Evolutionary conservation across 2,888 invertebrate species (phyloP), one percentile per base, ranked within the genome.

Genomic region (Amphipyra tragopoginis): DNA sequence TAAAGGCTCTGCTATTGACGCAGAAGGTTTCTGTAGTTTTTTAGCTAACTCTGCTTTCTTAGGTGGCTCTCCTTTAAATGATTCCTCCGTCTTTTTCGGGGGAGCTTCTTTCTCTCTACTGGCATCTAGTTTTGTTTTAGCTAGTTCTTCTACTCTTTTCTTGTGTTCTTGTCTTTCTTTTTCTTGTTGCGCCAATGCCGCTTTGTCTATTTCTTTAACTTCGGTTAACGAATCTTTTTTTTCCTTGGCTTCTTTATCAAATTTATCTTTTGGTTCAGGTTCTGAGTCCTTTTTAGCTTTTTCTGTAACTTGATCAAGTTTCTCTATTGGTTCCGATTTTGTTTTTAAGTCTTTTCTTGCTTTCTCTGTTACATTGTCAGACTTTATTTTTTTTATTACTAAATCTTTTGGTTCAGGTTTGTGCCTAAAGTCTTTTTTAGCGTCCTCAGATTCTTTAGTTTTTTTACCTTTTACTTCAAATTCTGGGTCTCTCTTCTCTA

Each of bases 321-420:
- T 45, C 52, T 64, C 49, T 44, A 36, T 55, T 34, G 45, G 44
- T 65, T 72, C 42, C 34, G n/a, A 21, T 69, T 40, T 50, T 48
- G 43, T n/a, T 49, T 45, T 65, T 0, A n/a, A 9, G 0, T 5
- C 10, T 40, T 36, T 34, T 42, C 36, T 64, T 33, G 0, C 7
- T 9, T 29, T 21, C 5, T 40, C 44, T 2, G 13, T 5, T 34
- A 3, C 10, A 42, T 50, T 10, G 7, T 62, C 53, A 15, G 9
- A n/a, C 36, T 42, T 26, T 48, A n/a, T 38, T 45, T n/a, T 21
- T 45, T 15, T 13, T 8, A 2, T 39, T 10, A 40, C 9, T 45
- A 4, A 21, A 42, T 36, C 14, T 42, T n/a, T 21, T 33, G n/a
- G 11, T 42, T 55, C 15, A n/a, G 9, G 9, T 43, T 39, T 47